Percentiles rank a stretch among this genome's conserved stretches.
Conservation (phyloP, 2,113 vertebrate genomes). For the Trogon surrucura region DNA sequence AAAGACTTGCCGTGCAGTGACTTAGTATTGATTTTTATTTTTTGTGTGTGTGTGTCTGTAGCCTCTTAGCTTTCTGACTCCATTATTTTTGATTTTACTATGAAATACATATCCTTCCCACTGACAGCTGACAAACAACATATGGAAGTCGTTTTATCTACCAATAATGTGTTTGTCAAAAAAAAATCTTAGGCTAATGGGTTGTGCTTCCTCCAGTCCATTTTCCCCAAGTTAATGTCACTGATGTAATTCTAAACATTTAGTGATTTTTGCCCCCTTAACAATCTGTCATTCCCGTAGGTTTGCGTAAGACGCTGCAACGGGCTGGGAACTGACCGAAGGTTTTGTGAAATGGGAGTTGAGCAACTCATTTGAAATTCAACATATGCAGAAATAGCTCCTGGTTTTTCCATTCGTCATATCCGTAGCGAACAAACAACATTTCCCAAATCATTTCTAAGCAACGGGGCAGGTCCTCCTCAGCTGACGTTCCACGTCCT, state of each 20-base stretch:
- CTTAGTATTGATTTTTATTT: conserved; percentile 81
- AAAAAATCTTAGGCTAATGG: conserved; percentile 81
- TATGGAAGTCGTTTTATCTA: conserved; percentile 87
- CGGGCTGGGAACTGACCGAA: neutral
- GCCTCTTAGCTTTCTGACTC: conserved; percentile 80
- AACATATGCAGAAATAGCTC: neutral
- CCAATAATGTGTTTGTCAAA: conserved; percentile 87
- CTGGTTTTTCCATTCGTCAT: neutral
- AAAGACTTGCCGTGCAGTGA: conserved; percentile 62
- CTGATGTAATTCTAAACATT: conserved; percentile 71
- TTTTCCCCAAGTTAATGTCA: conserved; percentile 74
- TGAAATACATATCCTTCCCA: conserved; percentile 84
- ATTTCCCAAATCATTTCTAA: neutral
- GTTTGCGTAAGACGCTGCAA: neutral
- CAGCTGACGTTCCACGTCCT: neutral
- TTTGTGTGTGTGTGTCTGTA: conserved; percentile 59
- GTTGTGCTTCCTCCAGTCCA: conserved; percentile 65
- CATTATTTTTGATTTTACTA: conserved; percentile 89
- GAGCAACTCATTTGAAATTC: neutral
- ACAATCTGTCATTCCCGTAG: conserved; percentile 62
- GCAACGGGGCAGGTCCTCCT: neutral
- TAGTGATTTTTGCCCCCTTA: conserved; percentile 26
- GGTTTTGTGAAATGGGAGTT: neutral
- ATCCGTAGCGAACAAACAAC: neutral
- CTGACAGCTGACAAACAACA: conserved; percentile 91